Conservation (phyloP, 1,140 invertebrate genomes). For the Drosophila ogumai region DNA sequence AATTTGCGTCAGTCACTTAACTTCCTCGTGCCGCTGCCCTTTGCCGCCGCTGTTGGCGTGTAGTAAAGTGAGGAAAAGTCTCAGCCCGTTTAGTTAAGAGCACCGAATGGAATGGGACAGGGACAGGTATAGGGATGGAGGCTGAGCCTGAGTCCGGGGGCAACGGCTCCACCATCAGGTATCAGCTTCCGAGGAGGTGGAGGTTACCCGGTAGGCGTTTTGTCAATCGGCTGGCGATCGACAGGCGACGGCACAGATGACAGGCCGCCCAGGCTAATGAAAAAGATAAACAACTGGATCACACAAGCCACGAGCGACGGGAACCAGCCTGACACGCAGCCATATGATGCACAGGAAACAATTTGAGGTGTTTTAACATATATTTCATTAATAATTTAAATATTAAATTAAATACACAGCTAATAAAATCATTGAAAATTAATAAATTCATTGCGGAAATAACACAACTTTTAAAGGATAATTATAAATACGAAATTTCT, state of each 20-base stretch:
- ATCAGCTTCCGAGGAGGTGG: conserved; percentile 19
- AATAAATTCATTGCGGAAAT: not conserved
- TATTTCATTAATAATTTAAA: not conserved
- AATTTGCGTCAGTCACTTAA: conserved; percentile 80
- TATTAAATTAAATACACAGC: not conserved
- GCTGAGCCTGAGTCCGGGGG: conserved; percentile 13
- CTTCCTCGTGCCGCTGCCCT: conserved; percentile 30
- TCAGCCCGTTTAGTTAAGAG: conserved; percentile 62
- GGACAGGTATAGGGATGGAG: not conserved
- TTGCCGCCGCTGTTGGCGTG: conserved; percentile 49
- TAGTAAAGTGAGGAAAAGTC: conserved; percentile 69
- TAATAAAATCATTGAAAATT: too few species aligned
- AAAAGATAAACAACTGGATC: conserved; percentile 82
- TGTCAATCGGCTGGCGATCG: conserved; percentile 75
- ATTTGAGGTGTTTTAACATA: not conserved
- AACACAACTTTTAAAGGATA: not conserved
- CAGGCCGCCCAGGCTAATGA: conserved; percentile 81
- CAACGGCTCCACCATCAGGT: conserved; percentile 24
- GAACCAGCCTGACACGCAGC: conserved; percentile 43
- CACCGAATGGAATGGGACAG: conserved; percentile 5
- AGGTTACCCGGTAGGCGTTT: conserved; percentile 68
- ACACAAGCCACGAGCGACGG: conserved; percentile 40
- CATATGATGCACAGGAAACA: conserved; percentile 4
- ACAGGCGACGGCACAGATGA: conserved; percentile 79
- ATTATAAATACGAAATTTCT: not conserved